Evolutionary conservation across 2,888 invertebrate species (phyloP).

Genomic region (Cryptops parisi): DNA sequence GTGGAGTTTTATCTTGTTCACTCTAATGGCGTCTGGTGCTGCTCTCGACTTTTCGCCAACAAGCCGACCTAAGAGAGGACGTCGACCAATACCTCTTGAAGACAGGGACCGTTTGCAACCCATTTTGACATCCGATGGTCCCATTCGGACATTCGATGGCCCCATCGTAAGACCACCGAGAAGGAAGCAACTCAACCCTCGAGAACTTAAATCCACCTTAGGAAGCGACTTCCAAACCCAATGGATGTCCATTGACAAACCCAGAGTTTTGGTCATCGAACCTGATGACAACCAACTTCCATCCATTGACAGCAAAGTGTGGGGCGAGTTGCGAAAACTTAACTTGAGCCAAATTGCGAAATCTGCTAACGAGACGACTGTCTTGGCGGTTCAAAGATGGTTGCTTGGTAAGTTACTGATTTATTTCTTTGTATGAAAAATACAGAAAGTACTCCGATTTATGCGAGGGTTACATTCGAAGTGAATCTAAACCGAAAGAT

Average conservation of each 20-base stretch:
- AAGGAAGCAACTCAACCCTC: background rate
- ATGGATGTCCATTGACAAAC: slow-evolving; percentile 15
- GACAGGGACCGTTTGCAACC: background rate
- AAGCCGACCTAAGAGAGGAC: too few relatives aligned
- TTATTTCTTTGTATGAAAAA: too few relatives aligned
- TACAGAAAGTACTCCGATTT: too few relatives aligned
- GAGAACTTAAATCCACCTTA: background rate
- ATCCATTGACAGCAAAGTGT: background rate
- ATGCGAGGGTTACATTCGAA: too few relatives aligned
- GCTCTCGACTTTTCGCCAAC: too few relatives aligned
- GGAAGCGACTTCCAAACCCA: background rate
- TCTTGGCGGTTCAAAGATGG: slow-evolving; percentile 24
- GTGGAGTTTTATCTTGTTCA: too few relatives aligned
- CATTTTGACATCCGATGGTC: background rate
- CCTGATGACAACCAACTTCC: background rate
- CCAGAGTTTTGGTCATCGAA: slow-evolving; percentile 6
- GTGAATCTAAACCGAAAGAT: too few relatives aligned
- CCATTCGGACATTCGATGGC: background rate
- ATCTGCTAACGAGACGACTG: background rate
- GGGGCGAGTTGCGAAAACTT: slow-evolving; percentile 14
- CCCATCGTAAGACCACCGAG: background rate
- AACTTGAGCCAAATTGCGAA: too few relatives aligned
- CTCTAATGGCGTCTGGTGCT: too few relatives aligned
- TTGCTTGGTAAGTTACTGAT: slow-evolving; percentile 23
- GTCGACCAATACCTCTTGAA: too few relatives aligned